A percentile compares a stretch with the other conserved stretches of the same genome.
These are phyloP conservation scores for Vimba vimba DNA, from an alignment of 2,113 vertebrate species.

Conservation along the genomic window DNA sequence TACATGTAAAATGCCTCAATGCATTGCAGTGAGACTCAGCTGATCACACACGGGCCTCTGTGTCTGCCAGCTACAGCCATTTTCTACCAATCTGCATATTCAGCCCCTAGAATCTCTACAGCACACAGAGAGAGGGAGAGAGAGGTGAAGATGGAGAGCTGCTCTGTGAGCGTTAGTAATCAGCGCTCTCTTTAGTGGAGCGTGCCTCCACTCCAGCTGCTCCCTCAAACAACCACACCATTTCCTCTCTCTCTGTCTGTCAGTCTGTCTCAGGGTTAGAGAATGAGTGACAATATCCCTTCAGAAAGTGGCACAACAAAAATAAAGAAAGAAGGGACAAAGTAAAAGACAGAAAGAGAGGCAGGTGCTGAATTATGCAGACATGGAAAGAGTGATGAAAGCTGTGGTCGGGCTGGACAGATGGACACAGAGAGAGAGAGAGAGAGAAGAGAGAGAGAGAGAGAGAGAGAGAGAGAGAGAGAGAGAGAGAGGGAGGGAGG, in stretches of 20 bases:
- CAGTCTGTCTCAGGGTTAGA: slow-evolving; percentile 55
- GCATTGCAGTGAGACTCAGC: slow-evolving; percentile 33
- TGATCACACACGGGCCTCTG: slow-evolving; percentile 39
- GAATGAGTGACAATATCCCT: slow-evolving; percentile 62
- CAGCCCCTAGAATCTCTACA: slow-evolving; percentile 2
- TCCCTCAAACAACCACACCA: slow-evolving; percentile 73
- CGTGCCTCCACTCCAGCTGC: slow-evolving; percentile 70
- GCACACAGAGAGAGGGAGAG: slow-evolving; percentile 35
- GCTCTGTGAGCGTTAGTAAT: slow-evolving; percentile 55
- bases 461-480: not conserved
- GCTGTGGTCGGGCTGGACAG: slow-evolving; percentile 56
- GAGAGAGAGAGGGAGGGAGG: not conserved
- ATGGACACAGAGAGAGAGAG: slow-evolving; percentile 58
- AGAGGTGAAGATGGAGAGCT: slow-evolving; percentile 43
- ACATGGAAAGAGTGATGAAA: slow-evolving; percentile 57
- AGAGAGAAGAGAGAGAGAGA: not conserved
- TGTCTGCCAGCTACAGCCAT: slow-evolving; percentile 43
- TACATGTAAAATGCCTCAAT: not conserved
- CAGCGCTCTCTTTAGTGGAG: slow-evolving; percentile 59
- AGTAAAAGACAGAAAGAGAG: slow-evolving; percentile 68
- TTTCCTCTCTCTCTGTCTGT: slow-evolving; percentile 57
- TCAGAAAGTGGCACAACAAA: slow-evolving; percentile 62
- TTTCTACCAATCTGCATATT: slow-evolving; percentile 53
- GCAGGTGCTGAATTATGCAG: slow-evolving; percentile 78
- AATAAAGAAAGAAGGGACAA: slow-evolving; percentile 67